phyloP scores from a whole-genome alignment of 1,140 invertebrate species.

The Pararge aegeria region DNA sequence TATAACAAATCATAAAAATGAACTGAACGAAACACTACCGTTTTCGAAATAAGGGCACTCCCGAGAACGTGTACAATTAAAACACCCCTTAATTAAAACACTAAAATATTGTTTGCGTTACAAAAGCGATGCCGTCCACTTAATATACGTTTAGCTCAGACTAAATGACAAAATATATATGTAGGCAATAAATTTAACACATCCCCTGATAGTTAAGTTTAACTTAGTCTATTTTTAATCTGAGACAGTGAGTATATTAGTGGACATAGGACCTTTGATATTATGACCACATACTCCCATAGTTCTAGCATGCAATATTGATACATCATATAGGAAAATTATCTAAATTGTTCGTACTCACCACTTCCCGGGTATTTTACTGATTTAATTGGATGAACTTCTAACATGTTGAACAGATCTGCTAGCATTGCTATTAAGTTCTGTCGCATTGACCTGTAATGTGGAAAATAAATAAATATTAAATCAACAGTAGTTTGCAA shows the following conservation, averaged over 20 bases:
- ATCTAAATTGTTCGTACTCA: constrained; percentile 42
- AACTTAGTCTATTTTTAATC: too few relatives aligned
- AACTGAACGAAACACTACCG: not conserved
- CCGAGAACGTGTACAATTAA: constrained; percentile 9
- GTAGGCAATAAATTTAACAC: too few relatives aligned
- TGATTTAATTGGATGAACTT: constrained; percentile 94
- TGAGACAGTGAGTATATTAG: constrained; percentile 38
- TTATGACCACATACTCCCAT: constrained; percentile 79
- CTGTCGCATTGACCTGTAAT: constrained; percentile 90
- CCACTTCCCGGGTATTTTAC: constrained; percentile 87
- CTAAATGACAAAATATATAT: too few relatives aligned
- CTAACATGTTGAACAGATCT: constrained; percentile 97
- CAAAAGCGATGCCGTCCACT: constrained; percentile 44
- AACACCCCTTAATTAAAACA: constrained; percentile 19
- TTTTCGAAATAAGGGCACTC: not conserved
- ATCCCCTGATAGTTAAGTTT: too few relatives aligned
- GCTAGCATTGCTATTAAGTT: constrained; percentile 97
- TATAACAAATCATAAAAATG: constrained; percentile 2
- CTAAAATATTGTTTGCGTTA: constrained; percentile 33
- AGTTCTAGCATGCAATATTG: constrained; percentile 65
- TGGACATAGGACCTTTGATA: constrained; percentile 67
- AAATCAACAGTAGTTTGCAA: too few relatives aligned
- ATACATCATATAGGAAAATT: constrained; percentile 31
- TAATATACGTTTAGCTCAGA: constrained; percentile 19
- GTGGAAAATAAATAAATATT: constrained; percentile 1